A percentile compares a stretch with the other conserved stretches of the same genome.
These are phyloP conservation scores for Rostratula benghalensis DNA, from an alignment of 2,113 vertebrate genomes.

Conservation along the genomic window DNA sequence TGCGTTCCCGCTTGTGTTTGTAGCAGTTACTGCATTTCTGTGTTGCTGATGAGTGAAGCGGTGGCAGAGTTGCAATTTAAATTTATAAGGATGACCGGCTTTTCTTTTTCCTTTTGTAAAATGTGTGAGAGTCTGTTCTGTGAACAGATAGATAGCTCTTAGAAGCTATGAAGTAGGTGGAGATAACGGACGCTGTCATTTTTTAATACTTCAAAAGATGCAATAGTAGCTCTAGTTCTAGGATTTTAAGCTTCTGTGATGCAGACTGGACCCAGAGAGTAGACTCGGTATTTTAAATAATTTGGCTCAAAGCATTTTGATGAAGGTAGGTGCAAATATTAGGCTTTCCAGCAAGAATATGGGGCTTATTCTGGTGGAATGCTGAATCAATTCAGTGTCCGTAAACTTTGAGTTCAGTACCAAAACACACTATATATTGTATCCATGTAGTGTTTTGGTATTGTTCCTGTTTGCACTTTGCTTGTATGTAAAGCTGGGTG, in stretches of 20 bases:
- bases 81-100: neutral
- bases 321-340: neutral
- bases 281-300: neutral
- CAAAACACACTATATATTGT: neutral
- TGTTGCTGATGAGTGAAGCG: neutral
- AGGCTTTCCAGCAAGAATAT: neutral
- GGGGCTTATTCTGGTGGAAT: neutral
- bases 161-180: neutral
- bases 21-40: neutral
- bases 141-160: neutral
- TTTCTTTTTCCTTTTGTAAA: neutral
- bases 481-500: neutral
- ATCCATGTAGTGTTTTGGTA: neutral
- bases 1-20: neutral
- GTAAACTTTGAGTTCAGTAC: neutral
- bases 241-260: neutral
- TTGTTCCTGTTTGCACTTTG: neutral
- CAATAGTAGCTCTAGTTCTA: neutral
- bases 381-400: neutral
- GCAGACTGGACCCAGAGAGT: neutral
- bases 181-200: neutral
- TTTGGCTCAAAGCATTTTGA: neutral
- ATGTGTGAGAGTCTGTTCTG: neutral
- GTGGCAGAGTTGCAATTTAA: neutral
- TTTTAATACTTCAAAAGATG: neutral